Base-by-base conservation (phyloP, 2,797 vertebrate genomes). In the Hydrolagus colliei region DNA sequence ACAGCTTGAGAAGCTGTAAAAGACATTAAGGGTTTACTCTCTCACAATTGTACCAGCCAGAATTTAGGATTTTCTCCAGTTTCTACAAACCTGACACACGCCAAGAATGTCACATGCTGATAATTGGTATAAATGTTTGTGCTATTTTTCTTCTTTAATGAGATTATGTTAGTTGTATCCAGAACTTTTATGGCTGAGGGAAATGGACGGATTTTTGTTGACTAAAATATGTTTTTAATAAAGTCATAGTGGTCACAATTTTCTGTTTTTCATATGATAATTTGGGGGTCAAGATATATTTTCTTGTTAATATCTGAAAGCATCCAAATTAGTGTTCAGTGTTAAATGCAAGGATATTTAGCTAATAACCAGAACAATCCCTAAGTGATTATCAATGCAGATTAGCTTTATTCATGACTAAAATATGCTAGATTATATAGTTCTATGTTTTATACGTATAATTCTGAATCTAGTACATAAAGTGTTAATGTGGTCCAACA, bases 171-270 rank as follows among this genome's bases (percentile, higher is more conserved):
- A 7, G 14, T 76, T 52, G 41, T 52, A 52, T 52, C 41, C 74
- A 76, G 59, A 76, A 20, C 74, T 52, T 16, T 8, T 11, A 27
- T 22, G 10, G 7, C 74, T 76, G 16, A 52, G 20, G 16, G 74
- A 52, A 76, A 52, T 76, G 13, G 27, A 76, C 52, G 74, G 35
- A 52, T 52, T 76, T 76, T 75, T 76, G 35, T 76, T 76, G 74
- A 59, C 13, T 52, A 20, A 59, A 76, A 76, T 76, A 18, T 52
- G 52, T 32, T 18, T 4, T 41, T 27, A 73, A 32, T 9, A 76
- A 52, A 76, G 74, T 76, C 35, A 18, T 52, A 10, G 6, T 59
- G 59, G 20, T 52, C n/a, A 67, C 62, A 32, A 32, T 67, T 52
- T 52, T 6, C 41, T 52, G 41, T 52, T 52, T 3, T 52, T 52